Conservation (phyloP, 2,113 vertebrate genomes). For the Prinia subflava region DNA sequence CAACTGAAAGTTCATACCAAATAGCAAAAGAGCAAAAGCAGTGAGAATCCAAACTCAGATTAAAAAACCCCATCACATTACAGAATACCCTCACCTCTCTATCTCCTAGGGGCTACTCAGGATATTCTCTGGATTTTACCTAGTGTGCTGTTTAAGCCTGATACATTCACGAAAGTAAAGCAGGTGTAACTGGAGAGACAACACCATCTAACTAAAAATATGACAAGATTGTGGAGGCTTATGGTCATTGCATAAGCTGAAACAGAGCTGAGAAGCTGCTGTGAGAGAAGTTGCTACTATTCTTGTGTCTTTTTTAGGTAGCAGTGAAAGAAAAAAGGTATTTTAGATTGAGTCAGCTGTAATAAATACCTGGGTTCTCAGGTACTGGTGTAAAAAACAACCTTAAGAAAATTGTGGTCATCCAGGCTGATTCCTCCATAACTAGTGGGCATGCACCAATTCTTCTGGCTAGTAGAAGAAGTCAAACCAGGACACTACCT, state of each 20-base stretch:
- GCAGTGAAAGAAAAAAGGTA: neutral
- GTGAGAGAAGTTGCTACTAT: neutral
- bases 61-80: neutral
- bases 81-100: neutral
- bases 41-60: neutral
- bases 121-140: neutral
- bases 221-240: neutral
- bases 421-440: neutral
- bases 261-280: neutral
- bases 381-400: neutral
- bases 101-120: rapidly evolving
- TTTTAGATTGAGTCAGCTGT: neutral
- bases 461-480: neutral
- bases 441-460: neutral
- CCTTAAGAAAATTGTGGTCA: neutral
- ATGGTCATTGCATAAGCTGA: neutral
- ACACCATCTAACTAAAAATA: neutral
- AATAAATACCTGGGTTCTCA: neutral
- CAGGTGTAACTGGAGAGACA: neutral
- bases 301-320: neutral
- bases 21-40: neutral
- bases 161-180: neutral
- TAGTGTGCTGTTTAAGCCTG: neutral
- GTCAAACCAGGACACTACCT: neutral
- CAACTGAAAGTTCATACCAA: neutral